phyloP scores from a whole-genome alignment of 2,113 vertebrate species.

The Leucosticte australis region DNA sequence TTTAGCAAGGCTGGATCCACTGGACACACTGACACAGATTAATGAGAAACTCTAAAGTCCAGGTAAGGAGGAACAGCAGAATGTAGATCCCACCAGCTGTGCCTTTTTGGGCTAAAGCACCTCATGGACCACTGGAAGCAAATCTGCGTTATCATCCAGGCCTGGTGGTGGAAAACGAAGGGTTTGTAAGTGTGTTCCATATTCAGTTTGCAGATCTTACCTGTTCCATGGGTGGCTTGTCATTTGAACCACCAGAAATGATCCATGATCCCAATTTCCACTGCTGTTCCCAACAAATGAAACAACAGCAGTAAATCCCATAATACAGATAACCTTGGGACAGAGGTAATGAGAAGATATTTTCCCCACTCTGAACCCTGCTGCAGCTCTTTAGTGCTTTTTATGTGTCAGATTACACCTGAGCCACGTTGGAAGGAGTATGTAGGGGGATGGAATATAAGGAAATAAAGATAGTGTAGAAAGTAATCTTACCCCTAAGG shows the following conservation, averaged over 20 bases:
- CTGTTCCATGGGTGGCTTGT: not conserved
- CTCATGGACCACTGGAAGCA: not conserved
- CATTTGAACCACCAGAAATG: not conserved
- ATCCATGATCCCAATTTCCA: not conserved
- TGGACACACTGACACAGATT: not conserved
- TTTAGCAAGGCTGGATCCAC: not conserved
- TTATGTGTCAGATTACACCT: not conserved
- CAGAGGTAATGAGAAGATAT: not conserved
- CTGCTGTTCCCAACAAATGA: not conserved
- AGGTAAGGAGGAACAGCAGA: not conserved
- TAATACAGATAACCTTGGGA: not conserved
- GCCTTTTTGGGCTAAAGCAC: not conserved
- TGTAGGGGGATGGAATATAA: too few relatives aligned
- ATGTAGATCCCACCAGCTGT: not conserved
- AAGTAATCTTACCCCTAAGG: too few relatives aligned
- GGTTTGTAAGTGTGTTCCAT: not conserved
- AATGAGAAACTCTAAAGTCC: not conserved
- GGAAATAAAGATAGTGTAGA: too few relatives aligned
- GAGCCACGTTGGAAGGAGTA: accelerated
- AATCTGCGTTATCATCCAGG: not conserved
- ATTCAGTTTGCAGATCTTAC: not conserved
- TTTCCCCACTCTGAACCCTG: not conserved
- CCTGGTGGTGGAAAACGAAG: not conserved
- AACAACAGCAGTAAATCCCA: not conserved
- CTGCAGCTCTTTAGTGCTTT: not conserved